phyloP scores from a whole-genome alignment of 2,888 invertebrate species.

The Acanthoscelides obtectus region DNA sequence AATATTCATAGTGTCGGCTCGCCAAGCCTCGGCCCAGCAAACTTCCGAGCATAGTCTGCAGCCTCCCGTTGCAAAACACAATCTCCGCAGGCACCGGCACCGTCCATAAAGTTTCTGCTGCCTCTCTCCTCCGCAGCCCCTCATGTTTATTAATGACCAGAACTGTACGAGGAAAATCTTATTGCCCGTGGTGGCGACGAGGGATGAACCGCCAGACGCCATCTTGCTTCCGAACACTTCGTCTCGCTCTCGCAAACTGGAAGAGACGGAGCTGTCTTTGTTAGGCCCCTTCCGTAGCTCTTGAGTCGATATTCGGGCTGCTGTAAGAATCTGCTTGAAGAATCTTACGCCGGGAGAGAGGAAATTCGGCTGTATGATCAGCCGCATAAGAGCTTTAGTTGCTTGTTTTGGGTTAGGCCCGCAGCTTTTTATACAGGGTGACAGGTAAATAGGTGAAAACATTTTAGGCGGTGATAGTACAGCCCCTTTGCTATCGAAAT shows the following conservation, averaged over 20 bases:
- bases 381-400: not conserved
- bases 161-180: not conserved
- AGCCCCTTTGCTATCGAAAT: too few relatives aligned
- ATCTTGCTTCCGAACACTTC: not conserved
- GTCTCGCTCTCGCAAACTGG: not conserved
- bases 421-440: not conserved
- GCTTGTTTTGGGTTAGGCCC: not conserved
- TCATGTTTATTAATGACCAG: not conserved
- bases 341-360: conserved; percentile 26
- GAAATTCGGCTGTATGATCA: not conserved
- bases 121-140: not conserved
- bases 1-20: not conserved
- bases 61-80: not conserved
- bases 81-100: not conserved
- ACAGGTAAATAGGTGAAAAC: too few relatives aligned
- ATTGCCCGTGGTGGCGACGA: not conserved
- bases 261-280: not conserved
- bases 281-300: conserved; percentile 34
- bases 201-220: not conserved
- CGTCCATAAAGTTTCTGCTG: not conserved
- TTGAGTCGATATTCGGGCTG: conserved; percentile 45
- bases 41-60: not conserved
- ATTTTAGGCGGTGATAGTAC: too few relatives aligned
- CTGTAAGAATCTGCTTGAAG: conserved; percentile 43
- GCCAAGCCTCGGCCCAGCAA: not conserved